phyloP scores from a whole-genome alignment of 2,888 invertebrate species.

The Caenorhabditis angaria region DNA sequence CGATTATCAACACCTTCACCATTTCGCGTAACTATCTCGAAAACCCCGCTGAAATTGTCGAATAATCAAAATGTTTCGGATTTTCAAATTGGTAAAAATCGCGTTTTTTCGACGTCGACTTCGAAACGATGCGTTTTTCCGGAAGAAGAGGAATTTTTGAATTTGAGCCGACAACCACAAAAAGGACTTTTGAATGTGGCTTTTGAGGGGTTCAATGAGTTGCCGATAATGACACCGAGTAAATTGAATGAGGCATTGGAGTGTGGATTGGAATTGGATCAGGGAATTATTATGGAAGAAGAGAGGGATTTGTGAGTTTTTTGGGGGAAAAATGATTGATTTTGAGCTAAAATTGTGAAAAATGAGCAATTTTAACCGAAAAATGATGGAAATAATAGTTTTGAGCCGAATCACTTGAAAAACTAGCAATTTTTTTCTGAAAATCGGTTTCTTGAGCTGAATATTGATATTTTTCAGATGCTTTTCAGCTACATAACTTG shows the following conservation, averaged over 20 bases:
- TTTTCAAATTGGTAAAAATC: constrained; percentile 24
- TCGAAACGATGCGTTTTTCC: constrained; percentile 15
- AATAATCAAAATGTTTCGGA: constrained; percentile 39
- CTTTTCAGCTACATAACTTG: no score
- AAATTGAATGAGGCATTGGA: constrained; percentile 19
- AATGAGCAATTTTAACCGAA: no score
- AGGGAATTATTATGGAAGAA: neutral
- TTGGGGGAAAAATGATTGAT: no score
- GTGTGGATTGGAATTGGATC: neutral
- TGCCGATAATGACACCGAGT: constrained; percentile 15
- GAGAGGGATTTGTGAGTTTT: neutral
- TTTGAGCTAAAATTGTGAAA: no score
- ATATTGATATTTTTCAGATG: no score
- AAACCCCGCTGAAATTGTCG: constrained; percentile 40
- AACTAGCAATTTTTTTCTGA: no score
- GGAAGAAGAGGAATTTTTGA: no score
- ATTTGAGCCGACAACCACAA: neutral
- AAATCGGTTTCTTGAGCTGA: no score
- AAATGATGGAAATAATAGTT: no score
- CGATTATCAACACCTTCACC: constrained; percentile 31
- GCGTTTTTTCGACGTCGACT: constrained; percentile 18
- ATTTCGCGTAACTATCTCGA: constrained; percentile 28
- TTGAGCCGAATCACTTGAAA: no score
- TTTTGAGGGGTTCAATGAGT: constrained; percentile 12
- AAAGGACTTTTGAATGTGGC: constrained; percentile 19